Conservation (phyloP, 2,888 invertebrate species). For the Chironomus riparius region DNA sequence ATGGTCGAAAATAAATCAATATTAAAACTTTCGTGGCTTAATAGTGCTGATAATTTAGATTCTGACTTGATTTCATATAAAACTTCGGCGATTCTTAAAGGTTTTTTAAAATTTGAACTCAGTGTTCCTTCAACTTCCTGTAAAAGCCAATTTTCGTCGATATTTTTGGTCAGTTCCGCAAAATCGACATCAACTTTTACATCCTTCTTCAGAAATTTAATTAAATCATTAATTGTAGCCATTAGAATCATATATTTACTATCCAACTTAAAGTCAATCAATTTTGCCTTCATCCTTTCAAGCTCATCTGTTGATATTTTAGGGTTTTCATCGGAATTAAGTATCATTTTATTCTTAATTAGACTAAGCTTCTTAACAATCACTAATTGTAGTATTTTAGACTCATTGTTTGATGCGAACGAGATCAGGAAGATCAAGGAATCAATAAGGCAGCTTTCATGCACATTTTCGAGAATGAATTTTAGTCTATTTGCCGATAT, state of each 20-base stretch:
- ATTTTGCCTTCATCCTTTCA: neutral
- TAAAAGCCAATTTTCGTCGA: constrained; percentile 18
- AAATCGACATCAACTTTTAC: neutral
- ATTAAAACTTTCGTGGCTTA: neutral
- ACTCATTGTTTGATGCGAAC: neutral
- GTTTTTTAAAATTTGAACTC: neutral
- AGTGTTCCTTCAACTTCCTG: neutral
- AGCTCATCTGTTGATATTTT: neutral
- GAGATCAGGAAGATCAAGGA: neutral
- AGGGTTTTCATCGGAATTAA: too few species aligned
- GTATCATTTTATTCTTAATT: neutral
- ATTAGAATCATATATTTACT: neutral
- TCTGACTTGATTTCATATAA: constrained; percentile 39
- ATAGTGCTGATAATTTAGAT: constrained; percentile 32
- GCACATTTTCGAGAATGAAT: constrained; percentile 4
- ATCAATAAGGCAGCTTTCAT: neutral
- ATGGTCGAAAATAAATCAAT: constrained; percentile 37
- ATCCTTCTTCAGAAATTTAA: too few species aligned
- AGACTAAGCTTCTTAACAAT: neutral
- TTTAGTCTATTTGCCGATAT: neutral
- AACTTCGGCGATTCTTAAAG: constrained; percentile 16
- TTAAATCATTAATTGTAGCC: neutral
- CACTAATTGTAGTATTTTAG: neutral
- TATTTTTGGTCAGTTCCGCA: neutral
- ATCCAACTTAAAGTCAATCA: neutral